Evolutionary conservation across 2,113 vertebrate species (phyloP).

Genomic region (Cyphomyrus plagiostoma): DNA sequence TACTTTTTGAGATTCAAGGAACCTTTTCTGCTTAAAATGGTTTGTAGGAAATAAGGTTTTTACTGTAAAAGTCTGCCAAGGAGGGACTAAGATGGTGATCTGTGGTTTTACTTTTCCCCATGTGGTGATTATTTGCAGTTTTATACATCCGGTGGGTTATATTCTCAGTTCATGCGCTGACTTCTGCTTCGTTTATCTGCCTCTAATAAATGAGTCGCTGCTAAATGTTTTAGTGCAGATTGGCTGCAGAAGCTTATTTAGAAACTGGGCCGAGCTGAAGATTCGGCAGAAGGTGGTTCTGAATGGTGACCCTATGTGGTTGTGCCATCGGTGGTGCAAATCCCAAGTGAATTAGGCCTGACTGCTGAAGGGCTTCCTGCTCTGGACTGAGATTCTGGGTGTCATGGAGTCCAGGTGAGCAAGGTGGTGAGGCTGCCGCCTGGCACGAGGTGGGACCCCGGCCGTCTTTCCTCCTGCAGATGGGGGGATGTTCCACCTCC

Average conservation of each 20-base stretch:
- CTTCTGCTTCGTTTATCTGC: neutral
- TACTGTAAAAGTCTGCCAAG: neutral
- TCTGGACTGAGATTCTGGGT: neutral
- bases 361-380: neutral
- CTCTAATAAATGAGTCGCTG: neutral
- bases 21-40: constrained; percentile 9
- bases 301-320: neutral
- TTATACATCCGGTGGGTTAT: neutral
- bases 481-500: neutral
- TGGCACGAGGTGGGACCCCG: neutral
- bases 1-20: constrained; percentile 13
- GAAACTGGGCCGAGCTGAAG: neutral
- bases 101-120: neutral
- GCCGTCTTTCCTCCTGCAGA: neutral
- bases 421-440: neutral
- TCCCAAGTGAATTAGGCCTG: neutral
- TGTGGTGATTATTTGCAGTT: neutral
- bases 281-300: neutral
- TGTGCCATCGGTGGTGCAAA: neutral
- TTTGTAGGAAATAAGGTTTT: neutral
- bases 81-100: neutral
- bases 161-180: neutral
- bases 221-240: neutral
- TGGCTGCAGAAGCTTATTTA: neutral
- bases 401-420: neutral